Evolutionary conservation across 2,113 vertebrate species (phyloP).

Genomic region (Sapajus apella): DNA sequence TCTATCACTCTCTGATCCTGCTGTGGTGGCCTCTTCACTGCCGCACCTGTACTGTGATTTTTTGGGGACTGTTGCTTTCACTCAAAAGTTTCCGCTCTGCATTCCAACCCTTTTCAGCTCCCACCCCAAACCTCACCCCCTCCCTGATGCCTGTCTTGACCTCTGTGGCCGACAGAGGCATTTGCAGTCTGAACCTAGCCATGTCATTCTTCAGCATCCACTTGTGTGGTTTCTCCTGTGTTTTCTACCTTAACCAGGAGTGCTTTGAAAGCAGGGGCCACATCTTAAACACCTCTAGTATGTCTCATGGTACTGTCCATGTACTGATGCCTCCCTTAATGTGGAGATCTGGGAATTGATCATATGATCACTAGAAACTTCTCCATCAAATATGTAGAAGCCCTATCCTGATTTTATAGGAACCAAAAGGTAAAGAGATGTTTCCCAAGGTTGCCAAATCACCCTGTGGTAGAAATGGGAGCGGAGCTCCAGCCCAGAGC

Average conservation of each 20-base stretch:
- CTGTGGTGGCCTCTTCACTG: not conserved
- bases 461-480: not conserved
- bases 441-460: not conserved
- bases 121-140: not conserved
- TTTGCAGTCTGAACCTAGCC: not conserved
- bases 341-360: not conserved
- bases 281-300: not conserved
- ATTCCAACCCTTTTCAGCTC: not conserved
- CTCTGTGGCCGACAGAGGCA: not conserved
- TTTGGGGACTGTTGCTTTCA: not conserved
- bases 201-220: not conserved
- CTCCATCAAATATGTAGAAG: not conserved
- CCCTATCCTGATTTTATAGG: not conserved
- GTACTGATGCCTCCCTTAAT: not conserved
- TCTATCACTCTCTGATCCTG: not conserved
- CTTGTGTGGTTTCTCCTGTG: not conserved
- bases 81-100: not conserved
- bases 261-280: not conserved
- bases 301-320: not conserved
- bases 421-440: not conserved
- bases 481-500: not conserved
- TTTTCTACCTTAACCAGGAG: not conserved
- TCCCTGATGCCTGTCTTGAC: not conserved
- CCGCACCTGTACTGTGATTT: not conserved
- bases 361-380: not conserved